Evolutionary conservation across 2,888 invertebrate genomes (phyloP).

Genomic region (Spisula subtruncata): DNA sequence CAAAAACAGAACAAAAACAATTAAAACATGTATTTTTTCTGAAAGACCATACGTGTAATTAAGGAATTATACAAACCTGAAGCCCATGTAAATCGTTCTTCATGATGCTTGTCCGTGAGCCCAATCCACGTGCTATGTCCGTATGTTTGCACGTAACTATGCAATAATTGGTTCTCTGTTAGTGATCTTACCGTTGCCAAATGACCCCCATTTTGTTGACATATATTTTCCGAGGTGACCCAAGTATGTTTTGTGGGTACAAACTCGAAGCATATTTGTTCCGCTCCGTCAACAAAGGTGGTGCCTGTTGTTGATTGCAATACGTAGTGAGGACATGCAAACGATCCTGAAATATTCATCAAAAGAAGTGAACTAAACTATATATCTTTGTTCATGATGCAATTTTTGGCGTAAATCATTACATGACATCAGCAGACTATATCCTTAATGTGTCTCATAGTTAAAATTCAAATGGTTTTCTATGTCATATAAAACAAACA

Average conservation of each 20-base stretch:
- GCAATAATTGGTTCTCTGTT: not conserved
- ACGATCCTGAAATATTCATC: not conserved
- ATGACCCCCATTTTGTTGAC: conserved; percentile 23
- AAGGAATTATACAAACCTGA: conserved; percentile 11
- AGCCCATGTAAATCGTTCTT: conserved; percentile 39
- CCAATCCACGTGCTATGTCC: conserved; percentile 35
- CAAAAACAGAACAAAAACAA: too few relatives aligned
- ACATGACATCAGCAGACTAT: too few relatives aligned
- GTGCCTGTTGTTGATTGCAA: not conserved
- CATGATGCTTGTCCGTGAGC: not conserved
- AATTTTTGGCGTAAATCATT: too few relatives aligned
- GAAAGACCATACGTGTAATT: too few relatives aligned
- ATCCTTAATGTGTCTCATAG: too few relatives aligned
- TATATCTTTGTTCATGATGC: not conserved
- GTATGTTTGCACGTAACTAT: conserved; percentile 15
- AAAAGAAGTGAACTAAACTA: not conserved
- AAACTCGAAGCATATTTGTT: conserved; percentile 23
- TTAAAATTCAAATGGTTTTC: too few relatives aligned
- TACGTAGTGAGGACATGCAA: conserved; percentile 11
- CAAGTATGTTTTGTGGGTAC: not conserved
- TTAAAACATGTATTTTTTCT: too few relatives aligned
- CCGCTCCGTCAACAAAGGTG: not conserved
- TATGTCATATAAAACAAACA: too few relatives aligned
- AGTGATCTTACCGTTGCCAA: not conserved
- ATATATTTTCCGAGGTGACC: conserved; percentile 11